Percentiles rank a stretch among this genome's conserved stretches.
Evolutionary conservation across 2,797 vertebrate species (phyloP).

Genomic region (Hypotaenidia philippensis): DNA sequence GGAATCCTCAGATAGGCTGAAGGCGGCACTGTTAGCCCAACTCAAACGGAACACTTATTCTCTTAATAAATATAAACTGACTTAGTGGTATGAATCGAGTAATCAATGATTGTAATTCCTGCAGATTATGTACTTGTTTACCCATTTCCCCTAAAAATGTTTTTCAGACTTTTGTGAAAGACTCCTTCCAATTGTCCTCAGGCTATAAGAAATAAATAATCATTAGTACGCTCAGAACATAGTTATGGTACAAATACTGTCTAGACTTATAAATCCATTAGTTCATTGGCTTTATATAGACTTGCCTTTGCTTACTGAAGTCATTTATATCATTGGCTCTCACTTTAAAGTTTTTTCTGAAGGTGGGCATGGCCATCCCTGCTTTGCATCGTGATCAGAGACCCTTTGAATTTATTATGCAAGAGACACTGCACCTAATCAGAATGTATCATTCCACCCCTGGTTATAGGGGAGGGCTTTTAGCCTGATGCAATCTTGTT

Average conservation of each 20-base stretch:
- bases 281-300: constrained; percentile 24
- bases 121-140: background rate
- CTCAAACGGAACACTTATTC: background rate
- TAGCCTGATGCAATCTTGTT: background rate
- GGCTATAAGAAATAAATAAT: constrained; percentile 36
- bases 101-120: constrained; percentile 27
- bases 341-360: background rate
- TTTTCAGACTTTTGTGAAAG: constrained; percentile 10
- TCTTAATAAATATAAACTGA: background rate
- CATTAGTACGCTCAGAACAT: constrained; percentile 2
- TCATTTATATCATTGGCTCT: background rate
- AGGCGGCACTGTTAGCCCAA: background rate
- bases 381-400: background rate
- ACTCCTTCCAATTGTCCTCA: constrained; percentile 22
- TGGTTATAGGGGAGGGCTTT: background rate
- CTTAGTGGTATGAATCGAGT: background rate
- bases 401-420: background rate
- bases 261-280: constrained; percentile 29
- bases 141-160: background rate
- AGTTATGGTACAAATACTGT: constrained; percentile 36
- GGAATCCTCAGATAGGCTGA: background rate
- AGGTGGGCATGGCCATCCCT: background rate
- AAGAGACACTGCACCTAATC: background rate
- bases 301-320: constrained; percentile 1
- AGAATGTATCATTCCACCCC: background rate